Evolutionary conservation across 2,888 invertebrate genomes (phyloP).

Genomic region (Teleogryllus oceanicus): DNA sequence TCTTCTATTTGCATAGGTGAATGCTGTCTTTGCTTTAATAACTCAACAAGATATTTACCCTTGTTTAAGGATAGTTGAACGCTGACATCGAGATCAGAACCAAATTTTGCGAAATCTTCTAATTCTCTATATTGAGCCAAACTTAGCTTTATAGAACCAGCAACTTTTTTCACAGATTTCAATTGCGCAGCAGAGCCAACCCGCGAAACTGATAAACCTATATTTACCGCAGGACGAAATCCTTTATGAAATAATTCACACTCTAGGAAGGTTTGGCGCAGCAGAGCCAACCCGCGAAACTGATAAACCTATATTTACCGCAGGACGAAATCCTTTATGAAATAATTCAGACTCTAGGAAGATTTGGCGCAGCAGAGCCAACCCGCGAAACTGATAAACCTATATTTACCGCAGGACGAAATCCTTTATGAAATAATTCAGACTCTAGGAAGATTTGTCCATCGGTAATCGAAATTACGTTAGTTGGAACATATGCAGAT

Average conservation of each 20-base stretch:
- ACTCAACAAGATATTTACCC: too few relatives aligned
- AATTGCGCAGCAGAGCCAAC: slow-evolving; percentile 19
- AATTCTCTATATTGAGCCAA: slow-evolving; percentile 10
- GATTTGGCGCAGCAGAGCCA: slow-evolving; percentile 12
- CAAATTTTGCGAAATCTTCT: not conserved
- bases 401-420: not conserved
- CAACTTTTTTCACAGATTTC: slow-evolving; percentile 20
- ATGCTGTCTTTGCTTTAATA: too few relatives aligned
- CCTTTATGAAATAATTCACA: slow-evolving; percentile 1
- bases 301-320: slow-evolving; percentile 4
- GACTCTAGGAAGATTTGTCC: not conserved
- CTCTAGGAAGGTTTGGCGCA: not conserved
- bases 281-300: slow-evolving; percentile 6
- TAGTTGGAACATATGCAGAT: slow-evolving; percentile 1
- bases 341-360: slow-evolving; percentile 2
- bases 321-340: not conserved
- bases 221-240: not conserved
- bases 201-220: not conserved
- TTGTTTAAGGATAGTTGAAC: slow-evolving; percentile 10
- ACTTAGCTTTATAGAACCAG: slow-evolving; percentile 22
- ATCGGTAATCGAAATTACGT: not conserved
- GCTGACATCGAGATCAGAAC: not conserved
- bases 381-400: slow-evolving; percentile 3
- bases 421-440: slow-evolving; percentile 10
- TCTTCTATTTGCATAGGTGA: too few relatives aligned